Base-by-base conservation (phyloP, 1,140 invertebrate species). In the Solenopsis invicta region DNA sequence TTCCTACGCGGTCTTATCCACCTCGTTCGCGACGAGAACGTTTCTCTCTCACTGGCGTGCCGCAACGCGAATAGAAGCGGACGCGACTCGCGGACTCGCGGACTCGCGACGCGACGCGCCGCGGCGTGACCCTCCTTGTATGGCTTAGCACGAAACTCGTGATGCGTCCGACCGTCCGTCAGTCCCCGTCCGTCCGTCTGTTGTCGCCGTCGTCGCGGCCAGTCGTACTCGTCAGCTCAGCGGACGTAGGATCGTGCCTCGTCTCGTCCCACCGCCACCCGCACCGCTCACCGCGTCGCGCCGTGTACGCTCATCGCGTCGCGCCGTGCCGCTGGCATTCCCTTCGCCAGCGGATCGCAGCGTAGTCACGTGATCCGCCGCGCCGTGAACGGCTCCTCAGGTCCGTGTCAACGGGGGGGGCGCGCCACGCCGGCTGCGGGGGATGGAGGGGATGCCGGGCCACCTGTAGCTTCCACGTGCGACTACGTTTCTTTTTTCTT, bases 401-500 rank as follows among this genome's bases (percentile, higher is more conserved):
- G 91, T 50, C 86, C 90, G 91, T 91, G 86, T 54, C 84, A 84
- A 91, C 50, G 37, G 64, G 61, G 86, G 71, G 81, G 89, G 87
- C 82, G 50, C 62, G 16, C 37, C 54, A 64, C 41, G 34, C 16
- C 64, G 29, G 12, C 29, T 48, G 48, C 10, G 6, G 48, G 34
- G 34, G 9, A 61, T 62, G 21, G 21, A 71, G 66, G n/a, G 16
- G 18, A 34, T 9, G 12, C 41, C 54, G 67, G 56, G 41, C 88
- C 92, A 92, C 92, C 92, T 93, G 92, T 93, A 87, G 91, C 92
- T 93, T 91, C 91, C 50, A 69, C 61, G 45, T 85, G 77, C 66
- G 69, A 75, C 12, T 45, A 4, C 13, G 12, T 41, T 45, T 59
- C 45, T 72, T 82, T 81, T 74, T n/a, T 9, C 21, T 0, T 41